These are phyloP conservation scores for Siniperca knerii DNA, from an alignment of 2,113 vertebrate genomes.

Conservation along the genomic window DNA sequence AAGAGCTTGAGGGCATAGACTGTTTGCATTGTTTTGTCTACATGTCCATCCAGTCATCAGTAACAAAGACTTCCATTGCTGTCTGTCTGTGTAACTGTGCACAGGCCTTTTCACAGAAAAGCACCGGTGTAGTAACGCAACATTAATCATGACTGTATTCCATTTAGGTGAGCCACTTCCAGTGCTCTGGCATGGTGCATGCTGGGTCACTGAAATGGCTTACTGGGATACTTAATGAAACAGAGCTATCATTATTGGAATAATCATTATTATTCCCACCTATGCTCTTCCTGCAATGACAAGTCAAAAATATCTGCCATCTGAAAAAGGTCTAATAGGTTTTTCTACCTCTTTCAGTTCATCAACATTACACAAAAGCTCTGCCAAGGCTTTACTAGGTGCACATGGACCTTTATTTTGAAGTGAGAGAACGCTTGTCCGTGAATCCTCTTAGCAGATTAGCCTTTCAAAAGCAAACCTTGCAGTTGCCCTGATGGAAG, in stretches of 20 bases:
- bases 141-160: too few relatives aligned
- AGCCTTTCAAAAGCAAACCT: constrained; percentile 33
- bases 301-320: neutral
- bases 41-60: too few relatives aligned
- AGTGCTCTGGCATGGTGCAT: neutral
- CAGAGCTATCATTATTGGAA: too few relatives aligned
- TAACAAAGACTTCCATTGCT: too few relatives aligned
- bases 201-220: neutral
- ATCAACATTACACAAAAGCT: neutral
- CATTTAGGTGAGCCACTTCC: too few relatives aligned
- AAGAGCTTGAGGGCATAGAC: too few relatives aligned
- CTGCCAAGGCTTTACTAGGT: too few relatives aligned
- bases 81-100: too few relatives aligned
- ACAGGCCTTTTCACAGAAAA: too few relatives aligned
- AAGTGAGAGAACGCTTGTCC: constrained; percentile 3
- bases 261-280: neutral
- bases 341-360: neutral
- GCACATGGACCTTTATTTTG: constrained; percentile 52
- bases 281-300: neutral
- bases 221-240: too few relatives aligned
- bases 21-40: too few relatives aligned
- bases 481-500: constrained; percentile 4
- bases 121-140: too few relatives aligned
- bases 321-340: neutral
- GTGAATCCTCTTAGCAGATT: constrained; percentile 74